These are phyloP conservation scores for Cyphomyrmex costatus DNA, from an alignment of 1,140 invertebrate species.

Conservation along the genomic window DNA sequence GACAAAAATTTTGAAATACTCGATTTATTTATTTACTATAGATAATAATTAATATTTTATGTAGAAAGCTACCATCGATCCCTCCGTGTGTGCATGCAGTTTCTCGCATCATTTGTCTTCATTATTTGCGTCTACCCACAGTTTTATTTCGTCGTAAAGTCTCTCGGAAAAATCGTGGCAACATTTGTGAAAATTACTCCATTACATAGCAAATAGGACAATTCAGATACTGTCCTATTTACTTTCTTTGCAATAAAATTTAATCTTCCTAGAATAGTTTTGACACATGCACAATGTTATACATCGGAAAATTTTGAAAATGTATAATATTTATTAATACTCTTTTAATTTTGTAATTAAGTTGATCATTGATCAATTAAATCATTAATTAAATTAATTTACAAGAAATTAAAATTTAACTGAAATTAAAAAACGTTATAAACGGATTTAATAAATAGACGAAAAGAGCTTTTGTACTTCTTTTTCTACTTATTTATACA, in stretches of 20 bases:
- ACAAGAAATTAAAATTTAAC: not conserved
- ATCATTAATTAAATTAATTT: not conserved
- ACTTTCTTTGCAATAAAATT: not conserved
- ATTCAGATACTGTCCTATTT: not conserved
- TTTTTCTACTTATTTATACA: not conserved
- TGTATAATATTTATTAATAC: not conserved
- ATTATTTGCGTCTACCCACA: conserved; percentile 64
- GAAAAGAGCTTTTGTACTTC: not conserved
- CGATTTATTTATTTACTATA: not conserved
- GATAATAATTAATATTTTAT: conserved; percentile 15
- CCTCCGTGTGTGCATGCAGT: conserved; percentile 42
- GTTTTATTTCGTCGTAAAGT: conserved; percentile 31
- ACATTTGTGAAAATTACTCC: conserved; percentile 17
- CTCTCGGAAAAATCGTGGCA: conserved; percentile 39
- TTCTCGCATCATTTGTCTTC: conserved; percentile 75
- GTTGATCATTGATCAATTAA: not conserved
- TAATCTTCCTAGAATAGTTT: not conserved
- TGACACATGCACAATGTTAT: not conserved
- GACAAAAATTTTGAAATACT: not conserved
- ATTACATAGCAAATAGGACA: not conserved
- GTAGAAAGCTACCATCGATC: not conserved
- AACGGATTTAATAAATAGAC: not conserved
- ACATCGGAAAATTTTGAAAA: not conserved
- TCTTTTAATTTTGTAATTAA: conserved; percentile 6
- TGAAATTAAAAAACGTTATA: not conserved